Conservation (phyloP, 2,888 invertebrate genomes). For the Ectemnius lituratus region DNA sequence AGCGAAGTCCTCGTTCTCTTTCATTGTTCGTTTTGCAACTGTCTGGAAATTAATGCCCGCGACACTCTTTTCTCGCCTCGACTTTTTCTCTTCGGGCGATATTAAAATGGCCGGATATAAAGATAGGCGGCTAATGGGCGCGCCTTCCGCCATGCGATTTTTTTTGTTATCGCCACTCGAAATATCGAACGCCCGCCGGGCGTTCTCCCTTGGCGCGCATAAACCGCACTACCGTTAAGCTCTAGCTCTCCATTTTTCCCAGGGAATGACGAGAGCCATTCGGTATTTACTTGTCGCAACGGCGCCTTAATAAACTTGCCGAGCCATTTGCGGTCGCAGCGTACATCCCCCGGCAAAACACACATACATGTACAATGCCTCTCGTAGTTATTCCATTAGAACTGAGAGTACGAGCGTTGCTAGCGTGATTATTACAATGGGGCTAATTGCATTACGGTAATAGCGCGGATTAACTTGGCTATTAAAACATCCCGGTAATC, state of each 20-base stretch:
- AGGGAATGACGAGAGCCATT: neutral
- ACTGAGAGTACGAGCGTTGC: no score
- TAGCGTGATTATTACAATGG: neutral
- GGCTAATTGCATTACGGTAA: neutral
- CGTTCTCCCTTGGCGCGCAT: neutral
- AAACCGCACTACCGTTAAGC: neutral
- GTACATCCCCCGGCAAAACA: no score
- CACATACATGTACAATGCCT: no score
- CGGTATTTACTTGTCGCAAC: neutral
- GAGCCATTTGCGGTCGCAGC: neutral
- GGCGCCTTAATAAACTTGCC: slow-evolving; percentile 1
- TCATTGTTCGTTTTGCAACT: slow-evolving; percentile 19
- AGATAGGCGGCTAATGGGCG: slow-evolving; percentile 30
- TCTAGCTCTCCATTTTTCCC: neutral
- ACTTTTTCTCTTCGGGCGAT: slow-evolving; percentile 19
- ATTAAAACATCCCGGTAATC: neutral
- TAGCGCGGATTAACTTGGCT: slow-evolving; percentile 1
- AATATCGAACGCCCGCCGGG: neutral
- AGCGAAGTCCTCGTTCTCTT: slow-evolving; percentile 5
- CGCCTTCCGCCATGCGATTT: neutral
- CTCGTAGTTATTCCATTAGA: no score
- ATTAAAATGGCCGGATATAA: slow-evolving; percentile 36
- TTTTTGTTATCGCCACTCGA: slow-evolving; percentile 2
- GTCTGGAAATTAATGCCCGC: slow-evolving; percentile 25
- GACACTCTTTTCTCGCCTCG: no score